Percentiles rank a stretch among this genome's conserved stretches.
These are phyloP conservation scores for Agapornis roseicollis DNA, from an alignment of 2,113 vertebrate species.

Conservation along the genomic window DNA sequence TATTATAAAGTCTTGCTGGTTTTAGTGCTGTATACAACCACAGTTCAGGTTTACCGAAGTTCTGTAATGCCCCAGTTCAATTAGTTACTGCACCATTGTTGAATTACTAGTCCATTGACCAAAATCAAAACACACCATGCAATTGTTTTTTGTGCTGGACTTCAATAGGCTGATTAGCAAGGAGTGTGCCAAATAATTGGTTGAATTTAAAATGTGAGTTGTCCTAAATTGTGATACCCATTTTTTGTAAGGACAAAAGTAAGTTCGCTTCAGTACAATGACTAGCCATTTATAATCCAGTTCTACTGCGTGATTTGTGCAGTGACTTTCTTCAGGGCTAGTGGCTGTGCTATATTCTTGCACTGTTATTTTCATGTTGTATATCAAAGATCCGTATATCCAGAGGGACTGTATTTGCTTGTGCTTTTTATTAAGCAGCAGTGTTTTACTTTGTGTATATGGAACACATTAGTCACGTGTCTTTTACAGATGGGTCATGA, in stretches of 20 bases:
- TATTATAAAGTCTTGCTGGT: neutral
- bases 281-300: constrained; percentile 47
- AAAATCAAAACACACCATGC: neutral
- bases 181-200: neutral
- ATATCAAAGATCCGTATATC: neutral
- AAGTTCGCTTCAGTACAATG: constrained; percentile 37
- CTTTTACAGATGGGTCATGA: neutral
- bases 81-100: neutral
- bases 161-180: neutral
- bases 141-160: neutral
- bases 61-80: neutral
- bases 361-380: neutral
- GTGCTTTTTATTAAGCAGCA: neutral
- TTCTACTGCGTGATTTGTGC: neutral
- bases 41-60: constrained; percentile 16
- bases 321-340: neutral
- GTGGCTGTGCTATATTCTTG: neutral
- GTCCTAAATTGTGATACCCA: neutral
- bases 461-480: neutral
- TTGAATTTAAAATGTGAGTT: neutral
- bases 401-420: neutral
- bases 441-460: neutral
- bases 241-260: neutral
- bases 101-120: neutral
- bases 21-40: neutral